A percentile compares a stretch with the other conserved stretches of the same genome.
Evolutionary conservation across 1,140 invertebrate genomes (phyloP).

Genomic region (Bombus affinis): DNA sequence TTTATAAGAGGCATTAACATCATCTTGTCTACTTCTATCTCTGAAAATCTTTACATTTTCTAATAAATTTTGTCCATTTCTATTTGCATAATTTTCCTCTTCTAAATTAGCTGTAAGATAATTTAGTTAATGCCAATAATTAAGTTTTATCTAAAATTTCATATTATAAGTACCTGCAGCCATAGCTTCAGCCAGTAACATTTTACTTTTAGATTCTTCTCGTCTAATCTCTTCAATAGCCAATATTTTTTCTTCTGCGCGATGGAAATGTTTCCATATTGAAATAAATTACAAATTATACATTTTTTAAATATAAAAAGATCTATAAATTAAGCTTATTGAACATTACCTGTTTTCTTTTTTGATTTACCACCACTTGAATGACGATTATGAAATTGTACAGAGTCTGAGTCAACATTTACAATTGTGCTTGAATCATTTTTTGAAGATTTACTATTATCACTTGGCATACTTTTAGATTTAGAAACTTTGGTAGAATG

Average conservation of each 20-base stretch:
- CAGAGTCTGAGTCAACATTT: constrained; percentile 63
- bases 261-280: constrained; percentile 28
- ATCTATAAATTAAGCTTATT: not conserved
- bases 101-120: constrained; percentile 60
- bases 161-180: constrained; percentile 63
- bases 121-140: constrained; percentile 14
- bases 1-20: constrained; percentile 32
- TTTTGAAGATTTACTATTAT: constrained; percentile 34
- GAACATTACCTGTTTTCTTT: constrained; percentile 61
- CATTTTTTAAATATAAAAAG: not conserved
- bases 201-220: constrained; percentile 77
- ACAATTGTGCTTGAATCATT: constrained; percentile 54
- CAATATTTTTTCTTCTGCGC: constrained; percentile 74
- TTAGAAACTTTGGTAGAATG: constrained; percentile 42
- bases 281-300: not conserved
- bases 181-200: constrained; percentile 74
- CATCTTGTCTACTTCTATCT: constrained; percentile 48
- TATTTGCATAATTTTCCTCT: constrained; percentile 53
- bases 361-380: constrained; percentile 49
- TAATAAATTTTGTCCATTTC: constrained; percentile 42
- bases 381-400: constrained; percentile 37
- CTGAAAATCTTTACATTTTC: constrained; percentile 41
- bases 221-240: constrained; percentile 81
- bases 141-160: not conserved
- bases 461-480: constrained; percentile 43